phyloP scores from a whole-genome alignment of 2,888 invertebrate species.

The Clunio marinus region DNA sequence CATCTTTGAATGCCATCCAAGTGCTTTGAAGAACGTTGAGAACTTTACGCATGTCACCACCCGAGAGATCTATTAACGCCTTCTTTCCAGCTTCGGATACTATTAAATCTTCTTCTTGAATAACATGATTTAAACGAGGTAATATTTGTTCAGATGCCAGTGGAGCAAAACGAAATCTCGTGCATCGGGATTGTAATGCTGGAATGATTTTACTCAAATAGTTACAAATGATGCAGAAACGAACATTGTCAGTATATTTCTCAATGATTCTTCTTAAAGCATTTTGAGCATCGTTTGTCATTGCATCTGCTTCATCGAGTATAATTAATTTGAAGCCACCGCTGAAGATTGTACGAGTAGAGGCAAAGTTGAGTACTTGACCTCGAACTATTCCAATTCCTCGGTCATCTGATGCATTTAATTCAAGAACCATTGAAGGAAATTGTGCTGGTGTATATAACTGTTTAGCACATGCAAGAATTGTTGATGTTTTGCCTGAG shows the following conservation, averaged over 20 bases:
- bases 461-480: constrained; percentile 89
- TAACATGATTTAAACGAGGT: constrained; percentile 81
- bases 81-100: constrained; percentile 83
- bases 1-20: constrained; percentile 82
- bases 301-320: constrained; percentile 97
- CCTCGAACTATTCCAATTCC: constrained; percentile 94
- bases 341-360: constrained; percentile 91
- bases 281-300: constrained; percentile 99
- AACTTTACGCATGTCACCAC: constrained; percentile 97
- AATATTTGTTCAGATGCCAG: constrained; percentile 79
- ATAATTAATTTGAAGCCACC: constrained; percentile 93
- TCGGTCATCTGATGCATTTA: constrained; percentile 98
- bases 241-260: constrained; percentile 96
- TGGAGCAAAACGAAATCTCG: constrained; percentile 93
- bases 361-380: constrained; percentile 92
- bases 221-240: constrained; percentile 99
- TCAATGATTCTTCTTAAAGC: constrained; percentile 95
- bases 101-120: constrained; percentile 75
- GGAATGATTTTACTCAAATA: constrained; percentile 98
- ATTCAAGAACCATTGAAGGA: constrained; percentile 87
- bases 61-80: constrained; percentile 82
- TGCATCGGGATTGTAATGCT: constrained; percentile 96
- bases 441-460: constrained; percentile 87
- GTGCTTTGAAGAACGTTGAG: constrained; percentile 96
- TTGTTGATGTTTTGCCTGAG: constrained; percentile 86